Percentiles rank a stretch among this genome's conserved stretches.
These are phyloP conservation scores for Melieria omissa DNA, from an alignment of 2,888 invertebrate species.

Conservation along the genomic window DNA sequence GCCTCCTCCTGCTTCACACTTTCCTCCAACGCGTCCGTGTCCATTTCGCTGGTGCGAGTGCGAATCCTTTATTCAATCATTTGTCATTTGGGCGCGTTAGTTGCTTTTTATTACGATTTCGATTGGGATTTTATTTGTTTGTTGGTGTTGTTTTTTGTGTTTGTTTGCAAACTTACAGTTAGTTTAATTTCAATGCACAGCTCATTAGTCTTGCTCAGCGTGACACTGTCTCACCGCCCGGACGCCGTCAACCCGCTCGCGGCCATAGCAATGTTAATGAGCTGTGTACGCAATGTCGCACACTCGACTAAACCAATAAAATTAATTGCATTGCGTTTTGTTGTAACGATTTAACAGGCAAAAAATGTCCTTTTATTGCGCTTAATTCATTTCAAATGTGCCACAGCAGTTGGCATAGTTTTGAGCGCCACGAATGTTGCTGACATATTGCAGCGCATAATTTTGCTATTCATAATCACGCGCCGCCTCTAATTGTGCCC, in stretches of 20 bases:
- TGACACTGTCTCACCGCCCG: constrained; percentile 10
- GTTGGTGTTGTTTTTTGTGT: neutral
- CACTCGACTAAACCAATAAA: constrained; percentile 39
- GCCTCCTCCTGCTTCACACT: neutral
- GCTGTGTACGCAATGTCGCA: constrained; percentile 25
- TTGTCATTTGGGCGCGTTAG: constrained; percentile 17
- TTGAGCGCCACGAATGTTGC: neutral
- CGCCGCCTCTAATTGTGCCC: constrained; percentile 24
- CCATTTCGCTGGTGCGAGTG: neutral
- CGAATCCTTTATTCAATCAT: constrained; percentile 26
- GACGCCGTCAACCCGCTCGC: constrained; percentile 7
- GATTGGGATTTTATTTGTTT: neutral
- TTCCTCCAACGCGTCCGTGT: neutral
- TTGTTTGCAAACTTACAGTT: neutral
- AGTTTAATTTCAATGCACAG: constrained; percentile 32
- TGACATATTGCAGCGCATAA: constrained; percentile 16
- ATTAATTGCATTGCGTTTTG: constrained; percentile 41
- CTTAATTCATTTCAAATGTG: constrained; percentile 26
- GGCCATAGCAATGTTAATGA: constrained; percentile 32
- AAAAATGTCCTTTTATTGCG: constrained; percentile 31
- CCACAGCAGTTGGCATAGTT: neutral
- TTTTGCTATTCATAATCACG: constrained; percentile 41
- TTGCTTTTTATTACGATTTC: neutral
- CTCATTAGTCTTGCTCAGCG: constrained; percentile 36
- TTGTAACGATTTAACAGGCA: constrained; percentile 31